phyloP scores from a whole-genome alignment of 2,797 vertebrate genomes.

The Manis javanica region DNA sequence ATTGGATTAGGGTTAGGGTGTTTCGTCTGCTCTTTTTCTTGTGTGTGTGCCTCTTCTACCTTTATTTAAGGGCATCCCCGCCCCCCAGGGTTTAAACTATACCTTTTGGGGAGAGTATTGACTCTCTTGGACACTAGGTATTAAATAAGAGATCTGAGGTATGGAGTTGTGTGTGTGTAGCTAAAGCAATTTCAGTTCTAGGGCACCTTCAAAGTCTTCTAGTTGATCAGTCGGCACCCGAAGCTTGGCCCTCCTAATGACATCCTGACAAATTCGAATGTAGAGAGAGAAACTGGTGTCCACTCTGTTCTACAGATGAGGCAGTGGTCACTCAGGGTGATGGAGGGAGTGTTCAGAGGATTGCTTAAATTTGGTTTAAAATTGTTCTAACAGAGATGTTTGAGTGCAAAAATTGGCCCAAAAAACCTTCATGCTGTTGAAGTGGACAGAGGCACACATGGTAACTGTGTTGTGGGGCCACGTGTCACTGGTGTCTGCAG shows the following conservation, averaged over 20 bases:
- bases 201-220: not conserved
- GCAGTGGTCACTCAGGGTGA: not conserved
- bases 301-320: not conserved
- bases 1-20: not conserved
- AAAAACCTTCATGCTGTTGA: not conserved
- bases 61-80: not conserved
- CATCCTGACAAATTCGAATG: not conserved
- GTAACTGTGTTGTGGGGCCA: not conserved
- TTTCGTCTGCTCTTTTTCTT: not conserved
- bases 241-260: not conserved
- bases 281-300: not conserved
- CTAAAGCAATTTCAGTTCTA: not conserved
- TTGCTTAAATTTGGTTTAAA: not conserved
- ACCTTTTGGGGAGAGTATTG: not conserved
- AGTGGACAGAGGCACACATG: not conserved
- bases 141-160: not conserved
- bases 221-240: not conserved
- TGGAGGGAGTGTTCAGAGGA: not conserved
- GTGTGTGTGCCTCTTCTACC: rapidly evolving
- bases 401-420: not conserved
- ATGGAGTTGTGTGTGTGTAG: rapidly evolving
- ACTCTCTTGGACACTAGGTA: not conserved
- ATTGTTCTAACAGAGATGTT: not conserved
- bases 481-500: not conserved
- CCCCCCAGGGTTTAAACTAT: not conserved